Evolutionary conservation across 2,888 invertebrate species (phyloP), one percentile per base, ranked within the genome.

Genomic region (Sialis lutaria): DNA sequence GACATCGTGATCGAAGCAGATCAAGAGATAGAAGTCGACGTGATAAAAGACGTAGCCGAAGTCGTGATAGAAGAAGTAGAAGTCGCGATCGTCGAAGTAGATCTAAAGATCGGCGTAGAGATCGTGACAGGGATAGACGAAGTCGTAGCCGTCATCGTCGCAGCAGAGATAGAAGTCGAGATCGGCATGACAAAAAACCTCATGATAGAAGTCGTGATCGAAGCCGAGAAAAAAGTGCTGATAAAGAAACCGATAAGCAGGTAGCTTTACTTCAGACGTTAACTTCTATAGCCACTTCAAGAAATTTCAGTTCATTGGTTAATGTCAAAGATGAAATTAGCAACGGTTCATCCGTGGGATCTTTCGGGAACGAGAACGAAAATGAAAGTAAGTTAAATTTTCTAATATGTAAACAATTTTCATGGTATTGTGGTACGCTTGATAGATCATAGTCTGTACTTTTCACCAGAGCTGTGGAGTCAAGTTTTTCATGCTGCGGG

Each of bases 231-330:
- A 57, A 56, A 50, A 59, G 59, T 32, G 59, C 60, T 5, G 53
- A 53, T 41, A 55, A 57, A 13, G 64, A 64, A 50, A 62, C 60
- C 52, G 73, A 58, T 56, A 67, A 56, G 54, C 67, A 55, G 60
- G 66, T 67, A 54, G 31, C 42, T 9, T 69, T 68, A 40, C 70
- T 70, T 48, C 72, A 54, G 65, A 75, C 57, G 56, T 67, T 65
- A 54, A 68, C 58, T 53, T 72, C 58, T 6, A 62, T 60, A 53
- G 70, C 57, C 51, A 69, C 61, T 57, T 72, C 54, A 58, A 70
- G 67, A 68, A 62, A 67, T 71, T 65, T 68, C 69, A 77, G 67
- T 57, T 61, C 58, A 52, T 59, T 58, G 58, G 64, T 64, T 48
- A 51, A 56, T 42, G 62, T 60, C 49, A 58, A 58, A 49, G 60